Percentiles rank a stretch among this genome's conserved stretches.
Conservation (phyloP, 2,113 vertebrate genomes). For the Ailuropoda melanoleuca region DNA sequence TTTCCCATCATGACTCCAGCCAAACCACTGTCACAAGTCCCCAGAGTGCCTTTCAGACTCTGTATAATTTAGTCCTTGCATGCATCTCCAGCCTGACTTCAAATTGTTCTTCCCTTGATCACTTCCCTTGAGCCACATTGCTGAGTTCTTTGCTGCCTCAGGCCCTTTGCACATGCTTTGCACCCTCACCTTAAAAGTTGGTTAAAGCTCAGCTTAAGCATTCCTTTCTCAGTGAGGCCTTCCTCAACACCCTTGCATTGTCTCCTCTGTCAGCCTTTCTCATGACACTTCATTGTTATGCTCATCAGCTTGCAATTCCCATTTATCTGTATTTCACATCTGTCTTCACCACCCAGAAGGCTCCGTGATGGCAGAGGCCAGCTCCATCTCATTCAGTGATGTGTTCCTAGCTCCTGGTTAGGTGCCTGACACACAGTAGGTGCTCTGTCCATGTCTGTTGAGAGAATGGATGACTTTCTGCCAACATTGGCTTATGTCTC, state of each 20-base stretch:
- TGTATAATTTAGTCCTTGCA: accelerated
- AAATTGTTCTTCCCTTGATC: accelerated
- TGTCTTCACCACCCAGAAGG: background rate
- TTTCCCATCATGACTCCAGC: background rate
- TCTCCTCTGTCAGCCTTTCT: background rate
- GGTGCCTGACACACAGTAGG: accelerated
- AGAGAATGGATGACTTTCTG: background rate
- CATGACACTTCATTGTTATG: accelerated
- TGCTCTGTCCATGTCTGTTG: background rate
- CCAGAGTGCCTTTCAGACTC: background rate
- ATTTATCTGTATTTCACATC: background rate
- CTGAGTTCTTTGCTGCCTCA: background rate
- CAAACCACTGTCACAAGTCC: background rate
- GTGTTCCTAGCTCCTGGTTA: background rate
- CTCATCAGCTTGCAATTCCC: accelerated
- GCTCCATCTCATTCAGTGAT: background rate
- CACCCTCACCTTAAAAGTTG: background rate
- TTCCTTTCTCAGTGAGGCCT: background rate
- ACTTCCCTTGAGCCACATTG: background rate
- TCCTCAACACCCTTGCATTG: accelerated
- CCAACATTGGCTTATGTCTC: background rate
- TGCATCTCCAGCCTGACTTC: background rate
- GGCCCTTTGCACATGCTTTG: background rate
- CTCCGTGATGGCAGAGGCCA: accelerated
- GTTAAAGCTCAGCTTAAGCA: background rate